Conservation (phyloP, 2,797 vertebrate genomes). For the Pelodytes ibericus region DNA sequence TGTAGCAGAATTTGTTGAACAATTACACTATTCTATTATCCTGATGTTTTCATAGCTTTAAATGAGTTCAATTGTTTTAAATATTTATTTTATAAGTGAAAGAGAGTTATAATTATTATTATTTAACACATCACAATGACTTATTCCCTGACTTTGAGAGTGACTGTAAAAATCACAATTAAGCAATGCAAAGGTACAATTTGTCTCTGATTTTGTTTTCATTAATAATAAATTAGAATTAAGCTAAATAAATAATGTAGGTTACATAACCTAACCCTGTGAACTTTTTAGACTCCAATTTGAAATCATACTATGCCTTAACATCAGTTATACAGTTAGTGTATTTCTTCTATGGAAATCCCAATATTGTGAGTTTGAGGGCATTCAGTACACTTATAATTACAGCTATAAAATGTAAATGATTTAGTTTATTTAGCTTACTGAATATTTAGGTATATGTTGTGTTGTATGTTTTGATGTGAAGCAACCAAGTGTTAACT, state of each 20-base stretch:
- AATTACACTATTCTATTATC: too few species aligned
- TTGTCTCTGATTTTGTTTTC: background rate
- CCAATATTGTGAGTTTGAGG: background rate
- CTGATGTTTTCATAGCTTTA: too few species aligned
- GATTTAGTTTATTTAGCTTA: constrained; percentile 1
- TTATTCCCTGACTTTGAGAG: background rate
- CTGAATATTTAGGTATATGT: constrained; percentile 11
- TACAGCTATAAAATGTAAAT: constrained; percentile 6
- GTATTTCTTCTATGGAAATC: background rate
- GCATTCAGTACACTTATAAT: background rate
- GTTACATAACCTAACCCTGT: background rate
- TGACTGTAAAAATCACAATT: background rate
- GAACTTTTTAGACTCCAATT: background rate
- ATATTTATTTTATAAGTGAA: background rate
- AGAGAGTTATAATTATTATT: background rate
- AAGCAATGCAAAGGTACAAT: background rate
- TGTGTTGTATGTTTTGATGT: constrained; percentile 22
- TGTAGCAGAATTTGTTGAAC: too few species aligned
- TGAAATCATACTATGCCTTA: background rate
- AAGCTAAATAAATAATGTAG: background rate
- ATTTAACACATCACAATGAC: background rate
- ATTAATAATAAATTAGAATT: background rate
- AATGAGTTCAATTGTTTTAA: background rate
- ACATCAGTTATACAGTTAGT: background rate
- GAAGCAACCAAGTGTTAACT: constrained; percentile 13